Percentiles rank a stretch among this genome's conserved stretches.
These are phyloP conservation scores for Globia sparganii DNA, from an alignment of 2,888 invertebrate genomes.

Conservation along the genomic window DNA sequence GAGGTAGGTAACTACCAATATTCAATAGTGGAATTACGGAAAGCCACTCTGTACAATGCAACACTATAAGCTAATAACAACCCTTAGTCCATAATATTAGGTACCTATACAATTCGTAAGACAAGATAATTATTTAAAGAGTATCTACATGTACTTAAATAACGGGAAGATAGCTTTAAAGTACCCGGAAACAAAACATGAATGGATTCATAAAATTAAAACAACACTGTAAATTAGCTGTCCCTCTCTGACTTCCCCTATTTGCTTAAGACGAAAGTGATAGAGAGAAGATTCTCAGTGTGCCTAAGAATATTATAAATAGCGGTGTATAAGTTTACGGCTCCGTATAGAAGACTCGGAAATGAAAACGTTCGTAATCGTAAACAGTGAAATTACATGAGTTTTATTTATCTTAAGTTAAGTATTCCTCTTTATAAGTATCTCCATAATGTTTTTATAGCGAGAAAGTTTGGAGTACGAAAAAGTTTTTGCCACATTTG, in stretches of 20 bases:
- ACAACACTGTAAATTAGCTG: slow-evolving; percentile 34
- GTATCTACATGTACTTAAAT: background rate
- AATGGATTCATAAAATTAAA: slow-evolving; percentile 56
- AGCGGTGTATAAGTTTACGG: slow-evolving; percentile 77
- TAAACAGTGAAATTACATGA: slow-evolving; percentile 78
- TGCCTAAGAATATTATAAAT: slow-evolving; percentile 73
- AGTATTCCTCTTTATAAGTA: slow-evolving; percentile 56
- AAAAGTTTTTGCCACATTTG: slow-evolving; percentile 20
- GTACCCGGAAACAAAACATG: slow-evolving; percentile 42
- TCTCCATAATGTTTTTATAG: slow-evolving; percentile 22
- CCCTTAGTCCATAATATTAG: background rate
- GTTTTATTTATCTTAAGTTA: slow-evolving; percentile 71
- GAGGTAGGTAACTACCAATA: background rate
- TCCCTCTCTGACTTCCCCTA: slow-evolving; percentile 34
- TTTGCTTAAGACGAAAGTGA: slow-evolving; percentile 30
- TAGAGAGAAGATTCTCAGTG: slow-evolving; percentile 45
- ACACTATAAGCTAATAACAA: background rate
- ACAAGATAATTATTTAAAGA: background rate
- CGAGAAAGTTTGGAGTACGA: slow-evolving; percentile 16
- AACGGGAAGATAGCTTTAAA: slow-evolving; percentile 32
- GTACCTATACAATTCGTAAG: slow-evolving; percentile 17
- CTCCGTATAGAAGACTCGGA: slow-evolving; percentile 70
- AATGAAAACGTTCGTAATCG: slow-evolving; percentile 82
- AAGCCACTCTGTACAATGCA: background rate
- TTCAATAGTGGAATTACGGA: background rate